These are phyloP conservation scores for Arctopsyche grandis DNA, from an alignment of 1,140 invertebrate genomes.

Conservation along the genomic window DNA sequence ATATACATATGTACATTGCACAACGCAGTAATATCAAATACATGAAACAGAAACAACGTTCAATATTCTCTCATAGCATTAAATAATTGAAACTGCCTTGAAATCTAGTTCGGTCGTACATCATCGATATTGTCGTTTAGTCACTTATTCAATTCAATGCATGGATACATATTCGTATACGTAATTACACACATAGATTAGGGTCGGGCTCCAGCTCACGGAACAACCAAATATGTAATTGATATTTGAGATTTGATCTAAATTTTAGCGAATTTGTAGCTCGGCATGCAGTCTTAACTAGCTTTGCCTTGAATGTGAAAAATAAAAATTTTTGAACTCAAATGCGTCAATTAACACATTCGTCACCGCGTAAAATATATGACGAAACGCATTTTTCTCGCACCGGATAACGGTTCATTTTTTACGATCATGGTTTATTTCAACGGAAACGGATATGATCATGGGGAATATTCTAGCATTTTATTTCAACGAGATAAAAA, in stretches of 20 bases:
- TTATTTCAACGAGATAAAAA: neutral
- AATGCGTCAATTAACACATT: slow-evolving; percentile 15
- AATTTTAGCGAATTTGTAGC: too few relatives aligned
- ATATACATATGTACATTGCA: neutral
- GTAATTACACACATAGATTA: too few relatives aligned
- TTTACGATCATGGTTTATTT: neutral
- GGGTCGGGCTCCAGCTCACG: too few relatives aligned
- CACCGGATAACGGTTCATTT: slow-evolving; percentile 7
- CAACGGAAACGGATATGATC: neutral
- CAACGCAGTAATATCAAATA: neutral
- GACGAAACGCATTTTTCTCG: neutral
- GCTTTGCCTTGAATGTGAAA: too few relatives aligned
- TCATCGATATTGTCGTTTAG: slow-evolving; percentile 7
- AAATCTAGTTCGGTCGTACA: slow-evolving; percentile 18
- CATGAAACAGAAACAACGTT: slow-evolving; percentile 14
- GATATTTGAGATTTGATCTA: too few relatives aligned
- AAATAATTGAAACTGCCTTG: slow-evolving; percentile 19
- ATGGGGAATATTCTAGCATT: neutral
- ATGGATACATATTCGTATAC: too few relatives aligned
- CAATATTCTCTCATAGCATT: slow-evolving; percentile 1
- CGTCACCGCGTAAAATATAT: neutral
- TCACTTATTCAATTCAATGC: slow-evolving; percentile 5
- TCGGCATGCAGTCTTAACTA: too few relatives aligned
- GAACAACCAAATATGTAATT: too few relatives aligned
- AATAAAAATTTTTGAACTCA: too few relatives aligned